Evolutionary conservation across 2,888 invertebrate genomes (phyloP).

Genomic region (Linnaemya tessellans): DNA sequence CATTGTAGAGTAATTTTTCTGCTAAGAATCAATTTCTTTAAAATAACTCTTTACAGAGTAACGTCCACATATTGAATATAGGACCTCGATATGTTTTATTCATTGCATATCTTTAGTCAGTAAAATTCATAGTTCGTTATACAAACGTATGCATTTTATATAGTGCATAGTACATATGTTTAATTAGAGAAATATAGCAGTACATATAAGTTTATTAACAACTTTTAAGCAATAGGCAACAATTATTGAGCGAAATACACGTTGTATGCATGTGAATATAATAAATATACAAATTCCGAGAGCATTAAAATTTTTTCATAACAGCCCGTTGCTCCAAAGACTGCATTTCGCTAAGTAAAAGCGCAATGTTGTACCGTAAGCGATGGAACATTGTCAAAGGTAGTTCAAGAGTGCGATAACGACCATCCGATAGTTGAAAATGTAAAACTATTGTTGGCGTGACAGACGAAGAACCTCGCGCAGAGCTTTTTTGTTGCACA

Average conservation of each 20-base stretch:
- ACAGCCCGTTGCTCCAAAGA: constrained; percentile 83
- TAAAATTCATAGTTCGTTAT: too few species aligned
- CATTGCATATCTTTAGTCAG: too few species aligned
- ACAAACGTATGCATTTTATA: background rate
- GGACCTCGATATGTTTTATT: too few species aligned
- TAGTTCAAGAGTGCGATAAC: constrained; percentile 84
- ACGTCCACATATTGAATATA: too few species aligned
- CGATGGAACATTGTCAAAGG: constrained; percentile 84
- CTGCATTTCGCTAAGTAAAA: constrained; percentile 84
- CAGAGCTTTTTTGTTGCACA: constrained; percentile 27
- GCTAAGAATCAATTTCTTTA: too few species aligned
- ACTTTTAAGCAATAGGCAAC: constrained; percentile 2
- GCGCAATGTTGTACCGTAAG: constrained; percentile 84
- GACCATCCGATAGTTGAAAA: constrained; percentile 84
- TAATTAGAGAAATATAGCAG: background rate
- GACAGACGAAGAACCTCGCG: constrained; percentile 56
- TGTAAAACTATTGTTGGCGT: constrained; percentile 84
- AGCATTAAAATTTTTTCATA: constrained; percentile 82
- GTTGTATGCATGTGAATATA: background rate
- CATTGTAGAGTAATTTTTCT: too few species aligned
- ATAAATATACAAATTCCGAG: background rate
- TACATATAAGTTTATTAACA: background rate
- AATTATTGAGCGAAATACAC: constrained; percentile 12
- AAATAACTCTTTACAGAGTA: too few species aligned
- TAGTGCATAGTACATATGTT: too few species aligned